Conservation (phyloP, 2,888 invertebrate species). For the Hydrotaea cyrtoneurina region DNA sequence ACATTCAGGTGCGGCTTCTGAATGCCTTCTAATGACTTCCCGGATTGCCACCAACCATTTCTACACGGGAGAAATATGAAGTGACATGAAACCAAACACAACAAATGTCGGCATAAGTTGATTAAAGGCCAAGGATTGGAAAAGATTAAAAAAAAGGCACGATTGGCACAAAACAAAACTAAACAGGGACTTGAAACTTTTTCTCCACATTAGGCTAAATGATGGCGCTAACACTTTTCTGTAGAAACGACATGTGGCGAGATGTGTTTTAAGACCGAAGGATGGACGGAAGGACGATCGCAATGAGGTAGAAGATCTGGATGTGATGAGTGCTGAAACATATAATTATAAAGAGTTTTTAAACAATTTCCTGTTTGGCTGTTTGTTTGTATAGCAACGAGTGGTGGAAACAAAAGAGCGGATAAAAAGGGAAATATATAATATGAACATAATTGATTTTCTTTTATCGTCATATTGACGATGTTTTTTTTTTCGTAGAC, state of each 20-base stretch:
- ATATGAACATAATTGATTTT: background rate
- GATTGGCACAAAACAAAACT: conserved; percentile 3
- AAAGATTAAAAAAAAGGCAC: background rate
- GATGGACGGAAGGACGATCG: conserved; percentile 13
- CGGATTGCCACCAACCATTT: conserved; percentile 1
- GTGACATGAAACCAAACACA: background rate
- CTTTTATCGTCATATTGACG: background rate
- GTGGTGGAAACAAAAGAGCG: no score
- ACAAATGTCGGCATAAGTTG: background rate
- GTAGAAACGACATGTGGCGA: conserved; percentile 47
- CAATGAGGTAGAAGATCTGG: conserved; percentile 11
- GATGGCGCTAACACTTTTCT: conserved; percentile 28
- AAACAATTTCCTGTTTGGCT: conserved; percentile 47
- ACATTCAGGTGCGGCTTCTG: conserved; percentile 27
- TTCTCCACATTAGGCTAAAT: conserved; percentile 26
- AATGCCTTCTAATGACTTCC: conserved; percentile 23
- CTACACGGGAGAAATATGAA: background rate
- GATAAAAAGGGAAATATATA: background rate
- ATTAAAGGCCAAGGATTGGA: conserved; percentile 10
- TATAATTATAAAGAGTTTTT: conserved; percentile 49
- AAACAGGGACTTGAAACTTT: background rate
- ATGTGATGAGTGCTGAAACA: conserved; percentile 44
- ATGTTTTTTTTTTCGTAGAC: background rate
- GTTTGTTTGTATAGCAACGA: background rate
- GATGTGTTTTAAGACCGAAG: background rate